Percentiles rank a stretch among this genome's conserved stretches.
These are phyloP conservation scores for Neosalanx taihuensis DNA, from an alignment of 2,797 vertebrate species.

Conservation along the genomic window DNA sequence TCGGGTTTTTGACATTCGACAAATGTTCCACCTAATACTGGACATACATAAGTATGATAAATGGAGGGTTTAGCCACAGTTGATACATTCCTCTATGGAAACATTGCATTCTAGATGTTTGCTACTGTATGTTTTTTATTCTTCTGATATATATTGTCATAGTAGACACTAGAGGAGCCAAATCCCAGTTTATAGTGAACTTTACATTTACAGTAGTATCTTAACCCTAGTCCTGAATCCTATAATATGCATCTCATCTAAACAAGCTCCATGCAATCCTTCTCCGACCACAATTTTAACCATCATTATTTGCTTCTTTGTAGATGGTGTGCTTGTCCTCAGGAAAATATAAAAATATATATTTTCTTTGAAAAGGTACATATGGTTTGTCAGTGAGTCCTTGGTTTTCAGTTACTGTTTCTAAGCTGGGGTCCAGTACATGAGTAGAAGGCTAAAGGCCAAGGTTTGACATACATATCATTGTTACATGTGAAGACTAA, in stretches of 20 bases:
- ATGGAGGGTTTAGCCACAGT: slow-evolving; percentile 25
- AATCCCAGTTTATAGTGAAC: slow-evolving; percentile 29
- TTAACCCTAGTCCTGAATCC: slow-evolving; percentile 51
- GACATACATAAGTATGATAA: slow-evolving; percentile 30
- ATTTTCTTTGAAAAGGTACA: slow-evolving; percentile 71
- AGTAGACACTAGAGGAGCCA: slow-evolving; percentile 15
- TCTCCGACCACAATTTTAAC: slow-evolving; percentile 34
- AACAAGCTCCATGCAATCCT: background rate
- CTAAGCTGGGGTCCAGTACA: slow-evolving; percentile 55
- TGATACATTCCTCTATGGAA: slow-evolving; percentile 33
- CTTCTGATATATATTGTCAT: slow-evolving; percentile 37
- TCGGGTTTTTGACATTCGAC: slow-evolving; percentile 29
- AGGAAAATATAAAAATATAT: slow-evolving; percentile 77
- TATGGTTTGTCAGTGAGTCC: slow-evolving; percentile 54
- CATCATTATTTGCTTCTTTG: slow-evolving; percentile 43
- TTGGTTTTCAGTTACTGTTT: slow-evolving; percentile 51
- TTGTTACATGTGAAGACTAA: slow-evolving; percentile 29
- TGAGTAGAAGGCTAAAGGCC: slow-evolving; percentile 51
- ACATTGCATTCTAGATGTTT: slow-evolving; percentile 24
- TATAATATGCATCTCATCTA: slow-evolving; percentile 46
- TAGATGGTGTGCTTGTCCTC: slow-evolving; percentile 77
- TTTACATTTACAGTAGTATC: slow-evolving; percentile 31
- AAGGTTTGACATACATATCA: slow-evolving; percentile 53
- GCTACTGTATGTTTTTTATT: slow-evolving; percentile 1
- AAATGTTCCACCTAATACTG: slow-evolving; percentile 32